Evolutionary conservation across 2,797 vertebrate genomes (phyloP), one percentile per base, ranked within the genome.

Genomic region (Okamejei kenojei): DNA sequence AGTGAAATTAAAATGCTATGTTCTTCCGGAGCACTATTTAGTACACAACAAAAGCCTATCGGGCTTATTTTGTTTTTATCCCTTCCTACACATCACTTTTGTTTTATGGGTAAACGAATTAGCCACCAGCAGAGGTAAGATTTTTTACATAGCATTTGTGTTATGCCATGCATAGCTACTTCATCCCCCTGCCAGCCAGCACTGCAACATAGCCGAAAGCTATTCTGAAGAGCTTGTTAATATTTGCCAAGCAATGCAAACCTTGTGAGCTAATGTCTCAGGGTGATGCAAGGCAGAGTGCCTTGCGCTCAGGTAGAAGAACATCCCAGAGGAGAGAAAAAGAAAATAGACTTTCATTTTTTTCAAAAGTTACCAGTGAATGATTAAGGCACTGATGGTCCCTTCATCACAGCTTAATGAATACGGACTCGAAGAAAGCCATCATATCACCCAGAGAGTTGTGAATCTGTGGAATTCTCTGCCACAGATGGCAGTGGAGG

Each of bases 191-290:
- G n/a, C 71, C 71, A 76, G 23, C 26, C 71, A 76, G 23, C 26
- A 74, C 19, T 54, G 68, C 63, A 29, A 23, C 21, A 35, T 35
- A 54, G 35, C 13, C 29, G 35, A 91, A 73, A 74, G 17, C 63
- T 38, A 45, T 73, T 74, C 71, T 73, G 71, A 91, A 45, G 88
- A 91, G 88, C 88, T 73, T 71, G 73, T 91, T 91, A 91, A 73
- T 73, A 91, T 38, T 91, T 91, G 32, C 88, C 35, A 45, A 35
- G 35, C 88, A 73, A 73, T 54, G 68, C 68, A 91, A 54, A 91
- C 68, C 19, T 73, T 91, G 32, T 0, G 23, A 73, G 38, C 68
- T 23, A 17, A 45, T 90, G 65, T 32, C 68, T 91, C 88, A 74
- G 38, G 68, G 88, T 32, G 32, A 32, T 71, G 26, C n/a, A 23